Base-by-base conservation (phyloP, 2,888 invertebrate genomes). In the Drosophila maculinotata region DNA sequence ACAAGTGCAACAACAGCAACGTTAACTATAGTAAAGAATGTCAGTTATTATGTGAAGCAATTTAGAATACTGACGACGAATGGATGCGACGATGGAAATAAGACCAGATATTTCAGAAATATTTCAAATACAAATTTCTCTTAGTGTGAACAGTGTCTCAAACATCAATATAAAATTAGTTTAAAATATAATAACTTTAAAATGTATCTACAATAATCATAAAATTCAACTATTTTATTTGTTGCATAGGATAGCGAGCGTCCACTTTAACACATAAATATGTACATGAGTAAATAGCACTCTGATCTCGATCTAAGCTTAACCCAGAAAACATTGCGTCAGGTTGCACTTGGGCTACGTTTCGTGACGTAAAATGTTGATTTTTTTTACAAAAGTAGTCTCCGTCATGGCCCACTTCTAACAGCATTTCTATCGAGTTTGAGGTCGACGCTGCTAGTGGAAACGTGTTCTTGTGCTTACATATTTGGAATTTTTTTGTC, bases 1-100 rank as follows among this genome's bases (percentile, higher is more conserved):
- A 76, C 70, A 76, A 82, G 77, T 84, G 79, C 68, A 79, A 62
- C 51, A 60, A 68, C 59, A 62, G 66, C 47, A 63, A 33, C 59
- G 62, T 47, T 25, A 69, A 53, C 39, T 42, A n/a, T n/a, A 38
- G 17, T 26, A 49, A 35, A 42, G 31, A 33, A 67, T 35, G 23
- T 9, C 33, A 45, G 28, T 45, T 41, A 20, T 31, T 20, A 12
- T n/a, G 4, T 14, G 9, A 12, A 25, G n/a, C n/a, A 7, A 17
- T 25, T 31, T n/a, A n/a, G n/a, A n/a, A n/a, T n/a, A n/a, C n/a
- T n/a, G n/a, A n/a, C n/a, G n/a, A n/a, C n/a, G n/a, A n/a, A n/a
- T n/a, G n/a, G n/a, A n/a, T n/a, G n/a, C n/a, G 23, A 8, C 10
- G 15, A 31, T 17, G 12, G n/a, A 31, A 44, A 30, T 30, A 30